Base-by-base conservation (phyloP, 2,888 invertebrate species). In the Listrodromus nycthemerus region DNA sequence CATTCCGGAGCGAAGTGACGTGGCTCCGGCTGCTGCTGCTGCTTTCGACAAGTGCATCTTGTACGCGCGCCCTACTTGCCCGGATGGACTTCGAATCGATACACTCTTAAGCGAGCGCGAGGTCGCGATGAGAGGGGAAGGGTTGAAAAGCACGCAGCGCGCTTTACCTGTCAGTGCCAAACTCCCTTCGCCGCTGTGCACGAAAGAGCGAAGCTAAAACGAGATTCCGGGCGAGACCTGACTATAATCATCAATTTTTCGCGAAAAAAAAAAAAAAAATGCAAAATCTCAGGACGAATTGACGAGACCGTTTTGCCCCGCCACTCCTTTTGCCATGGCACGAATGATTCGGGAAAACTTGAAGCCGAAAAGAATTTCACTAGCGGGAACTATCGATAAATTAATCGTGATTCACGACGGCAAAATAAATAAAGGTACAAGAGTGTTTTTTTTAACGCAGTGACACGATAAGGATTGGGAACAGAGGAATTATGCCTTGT, bases 1-100 rank as follows among this genome's bases (percentile, higher is more conserved):
- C 61, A 63, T 84, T 84, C 50, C 63, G 50, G 45, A 13, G 48
- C 58, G 58, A 45, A 55, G 41, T 27, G 41, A 75, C 67, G 69
- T 73, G 61, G 7, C 52, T 48, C 41, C 58, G 37, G 55, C 70
- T 67, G 69, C 67, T 66, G 55, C 24, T 48, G 41, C 33, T 63
- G 75, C 50, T 76, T 81, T 82, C 79, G 85, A 86, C 86, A 83
- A 86, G 85, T 84, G 84, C 81, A 83, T 86, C 84, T 85, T 85
- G 79, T 80, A 86, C 77, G 74, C 50, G 73, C 79, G 80, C 70
- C 83, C 83, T 77, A 85, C 85, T 83, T 83, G 80, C 74, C 77
- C 78, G 82, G 80, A 74, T 85, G 83, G 66, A 70, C 77, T 84
- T 79, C 13, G 61, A 85, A 85, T 86, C 84, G 80, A 85, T 85